These are phyloP conservation scores for Sarcophaga carnaria DNA, from an alignment of 2,888 invertebrate genomes.

Conservation along the genomic window DNA sequence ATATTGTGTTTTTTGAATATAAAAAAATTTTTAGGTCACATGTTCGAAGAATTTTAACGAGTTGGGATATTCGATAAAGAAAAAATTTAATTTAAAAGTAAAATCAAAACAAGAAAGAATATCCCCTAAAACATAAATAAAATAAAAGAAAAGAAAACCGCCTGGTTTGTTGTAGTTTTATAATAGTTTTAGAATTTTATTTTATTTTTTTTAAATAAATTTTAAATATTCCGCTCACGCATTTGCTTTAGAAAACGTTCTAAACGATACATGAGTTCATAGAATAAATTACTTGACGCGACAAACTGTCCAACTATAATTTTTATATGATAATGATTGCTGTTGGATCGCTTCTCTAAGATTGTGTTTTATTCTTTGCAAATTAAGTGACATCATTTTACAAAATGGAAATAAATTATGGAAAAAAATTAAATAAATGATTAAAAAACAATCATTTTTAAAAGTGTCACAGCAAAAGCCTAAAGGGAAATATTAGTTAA, in stretches of 20 bases:
- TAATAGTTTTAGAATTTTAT: neutral
- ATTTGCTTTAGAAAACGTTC: slow-evolving; percentile 52
- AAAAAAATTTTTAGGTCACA: slow-evolving; percentile 38
- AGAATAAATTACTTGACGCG: slow-evolving; percentile 9
- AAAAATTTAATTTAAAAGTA: slow-evolving; percentile 1
- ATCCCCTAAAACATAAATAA: neutral
- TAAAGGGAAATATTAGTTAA: slow-evolving; percentile 8
- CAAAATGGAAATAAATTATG: neutral
- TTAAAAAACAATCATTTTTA: neutral
- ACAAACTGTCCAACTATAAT: neutral
- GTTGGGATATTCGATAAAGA: slow-evolving; percentile 20
- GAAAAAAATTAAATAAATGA: too few relatives aligned
- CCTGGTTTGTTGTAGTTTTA: neutral
- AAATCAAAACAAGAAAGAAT: slow-evolving; percentile 12
- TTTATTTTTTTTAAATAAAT: slow-evolving; percentile 7
- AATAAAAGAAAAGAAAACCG: neutral
- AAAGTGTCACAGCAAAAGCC: slow-evolving; percentile 4
- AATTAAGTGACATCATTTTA: slow-evolving; percentile 34
- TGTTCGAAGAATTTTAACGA: slow-evolving; percentile 37
- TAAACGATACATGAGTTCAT: slow-evolving; percentile 34
- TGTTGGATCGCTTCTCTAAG: neutral
- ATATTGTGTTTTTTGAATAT: neutral
- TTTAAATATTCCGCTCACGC: slow-evolving; percentile 38
- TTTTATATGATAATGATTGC: neutral
- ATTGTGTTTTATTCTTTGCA: neutral